phyloP scores from a whole-genome alignment of 2,888 invertebrate species.

The Punctoribates punctum region DNA sequence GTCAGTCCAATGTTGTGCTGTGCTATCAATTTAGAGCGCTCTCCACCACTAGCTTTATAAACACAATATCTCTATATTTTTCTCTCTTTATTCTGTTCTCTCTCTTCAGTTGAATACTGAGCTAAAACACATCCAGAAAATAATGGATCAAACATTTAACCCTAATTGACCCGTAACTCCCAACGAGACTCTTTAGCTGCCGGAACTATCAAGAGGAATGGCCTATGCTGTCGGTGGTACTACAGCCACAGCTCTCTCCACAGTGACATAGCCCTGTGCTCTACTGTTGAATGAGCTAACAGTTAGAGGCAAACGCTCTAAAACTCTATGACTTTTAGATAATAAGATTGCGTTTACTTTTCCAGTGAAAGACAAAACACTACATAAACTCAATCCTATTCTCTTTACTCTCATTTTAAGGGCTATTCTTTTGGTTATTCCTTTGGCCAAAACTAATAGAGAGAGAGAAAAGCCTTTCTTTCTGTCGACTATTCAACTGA shows the following conservation, averaged over 20 bases:
- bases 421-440: no score
- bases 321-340: conserved; percentile 1
- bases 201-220: conserved; percentile 38
- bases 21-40: no score
- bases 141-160: conserved; percentile 39
- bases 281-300: not conserved
- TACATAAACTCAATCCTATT: no score
- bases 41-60: no score
- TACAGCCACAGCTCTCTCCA: not conserved
- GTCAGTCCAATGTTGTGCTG: no score
- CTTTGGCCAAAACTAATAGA: no score
- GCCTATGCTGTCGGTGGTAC: not conserved
- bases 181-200: conserved; percentile 37
- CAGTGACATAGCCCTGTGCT: no score
- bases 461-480: no score
- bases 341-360: not conserved
- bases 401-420: no score
- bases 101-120: not conserved
- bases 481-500: no score
- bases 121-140: not conserved
- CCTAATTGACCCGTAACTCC: conserved; percentile 39
- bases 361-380: no score
- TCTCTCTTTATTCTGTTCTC: not conserved
- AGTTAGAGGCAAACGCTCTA: not conserved
- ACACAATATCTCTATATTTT: no score